Evolutionary conservation across 1,140 invertebrate genomes (phyloP).

Genomic region (Macrostomum lignano): DNA sequence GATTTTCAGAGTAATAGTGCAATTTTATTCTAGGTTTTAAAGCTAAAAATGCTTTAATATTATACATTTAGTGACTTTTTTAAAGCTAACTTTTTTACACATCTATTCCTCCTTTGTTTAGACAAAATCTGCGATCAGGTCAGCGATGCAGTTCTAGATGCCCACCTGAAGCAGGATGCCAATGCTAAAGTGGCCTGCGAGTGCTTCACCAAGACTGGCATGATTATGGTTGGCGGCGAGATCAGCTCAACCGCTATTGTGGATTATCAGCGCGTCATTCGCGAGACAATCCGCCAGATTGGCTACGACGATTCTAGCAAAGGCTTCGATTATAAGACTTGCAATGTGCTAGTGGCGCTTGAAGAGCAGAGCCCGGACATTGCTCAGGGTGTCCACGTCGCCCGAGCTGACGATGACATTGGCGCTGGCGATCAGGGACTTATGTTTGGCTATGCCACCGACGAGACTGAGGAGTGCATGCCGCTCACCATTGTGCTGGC

Average conservation of each 20-base stretch:
- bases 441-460: slow-evolving; percentile 35
- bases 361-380: slow-evolving; percentile 93
- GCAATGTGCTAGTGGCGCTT: slow-evolving; percentile 84
- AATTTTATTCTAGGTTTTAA: too few relatives aligned
- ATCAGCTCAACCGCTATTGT: slow-evolving; percentile 47
- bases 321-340: slow-evolving; percentile 87
- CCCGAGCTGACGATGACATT: slow-evolving; percentile 72
- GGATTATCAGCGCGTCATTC: slow-evolving; percentile 79
- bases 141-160: slow-evolving; percentile 89
- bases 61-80: too few relatives aligned
- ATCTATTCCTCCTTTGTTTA: too few relatives aligned
- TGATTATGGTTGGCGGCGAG: slow-evolving; percentile 38
- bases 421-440: slow-evolving; percentile 77
- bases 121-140: slow-evolving; percentile 99
- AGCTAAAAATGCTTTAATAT: too few relatives aligned
- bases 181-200: slow-evolving; percentile 83
- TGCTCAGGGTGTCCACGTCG: slow-evolving; percentile 68
- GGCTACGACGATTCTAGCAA: slow-evolving; percentile 88
- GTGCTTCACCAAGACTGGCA: slow-evolving; percentile 32
- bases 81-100: too few relatives aligned
- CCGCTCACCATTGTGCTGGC: slow-evolving; percentile 73
- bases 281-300: slow-evolving; percentile 78
- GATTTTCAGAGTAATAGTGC: too few relatives aligned
- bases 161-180: slow-evolving; percentile 74
- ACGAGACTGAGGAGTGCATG: slow-evolving; percentile 97